Conservation (phyloP, 2,888 invertebrate species). For the Sclerodermus sp. region DNA sequence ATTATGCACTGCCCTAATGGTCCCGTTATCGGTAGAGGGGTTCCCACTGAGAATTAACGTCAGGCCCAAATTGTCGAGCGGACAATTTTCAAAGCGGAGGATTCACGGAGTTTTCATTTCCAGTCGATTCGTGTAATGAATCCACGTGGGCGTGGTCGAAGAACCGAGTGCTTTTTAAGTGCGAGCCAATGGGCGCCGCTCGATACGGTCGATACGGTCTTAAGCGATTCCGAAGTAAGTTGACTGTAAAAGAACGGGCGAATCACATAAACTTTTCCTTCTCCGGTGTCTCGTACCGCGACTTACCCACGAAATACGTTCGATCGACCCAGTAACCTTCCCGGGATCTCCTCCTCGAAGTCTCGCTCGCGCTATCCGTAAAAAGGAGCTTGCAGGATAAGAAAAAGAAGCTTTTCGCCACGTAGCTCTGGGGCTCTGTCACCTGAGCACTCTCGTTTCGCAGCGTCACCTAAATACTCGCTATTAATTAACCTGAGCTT, state of each 20-base stretch:
- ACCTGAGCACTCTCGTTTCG: not conserved
- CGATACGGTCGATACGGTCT: slow-evolving; percentile 1
- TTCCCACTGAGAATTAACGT: no score
- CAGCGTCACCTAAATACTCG: no score
- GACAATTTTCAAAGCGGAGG: no score
- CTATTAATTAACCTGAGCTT: no score
- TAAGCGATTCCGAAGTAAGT: slow-evolving; percentile 3
- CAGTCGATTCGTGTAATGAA: no score
- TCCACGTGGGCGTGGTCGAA: no score
- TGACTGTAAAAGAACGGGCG: slow-evolving; percentile 12
- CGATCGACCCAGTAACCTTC: slow-evolving; percentile 23
- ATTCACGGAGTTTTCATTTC: no score
- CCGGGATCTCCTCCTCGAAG: slow-evolving; percentile 5
- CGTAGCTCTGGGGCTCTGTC: not conserved
- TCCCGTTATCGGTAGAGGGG: no score
- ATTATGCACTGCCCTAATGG: no score
- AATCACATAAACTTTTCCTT: slow-evolving; percentile 16
- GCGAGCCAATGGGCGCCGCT: not conserved
- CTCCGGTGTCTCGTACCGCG: slow-evolving; percentile 5
- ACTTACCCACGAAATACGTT: slow-evolving; percentile 14
- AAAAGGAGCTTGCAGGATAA: slow-evolving; percentile 2
- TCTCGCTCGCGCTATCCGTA: not conserved
- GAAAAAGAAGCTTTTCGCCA: slow-evolving; percentile 5
- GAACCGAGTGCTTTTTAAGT: no score
- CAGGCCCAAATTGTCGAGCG: no score